phyloP scores from a whole-genome alignment of 1,140 invertebrate species.

The Nasonia vitripennis region DNA sequence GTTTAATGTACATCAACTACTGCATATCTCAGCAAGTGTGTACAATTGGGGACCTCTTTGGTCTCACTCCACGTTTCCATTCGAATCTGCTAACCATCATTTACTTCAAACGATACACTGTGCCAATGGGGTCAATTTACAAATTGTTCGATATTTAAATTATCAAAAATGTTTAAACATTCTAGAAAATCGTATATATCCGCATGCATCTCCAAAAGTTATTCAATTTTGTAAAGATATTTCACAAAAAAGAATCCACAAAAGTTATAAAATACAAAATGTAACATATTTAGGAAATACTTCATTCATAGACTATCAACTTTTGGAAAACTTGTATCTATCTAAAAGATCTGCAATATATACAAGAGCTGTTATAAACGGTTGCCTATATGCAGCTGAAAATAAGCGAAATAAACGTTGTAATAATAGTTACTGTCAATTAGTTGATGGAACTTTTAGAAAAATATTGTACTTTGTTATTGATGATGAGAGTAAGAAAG shows the following conservation, averaged over 20 bases:
- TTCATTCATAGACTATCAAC: not conserved
- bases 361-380: not conserved
- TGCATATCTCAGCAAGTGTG: conserved; percentile 5
- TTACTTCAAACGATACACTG: not conserved
- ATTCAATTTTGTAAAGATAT: not conserved
- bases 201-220: conserved; percentile 4
- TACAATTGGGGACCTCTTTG: conserved; percentile 14
- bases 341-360: not conserved
- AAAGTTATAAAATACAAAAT: not conserved
- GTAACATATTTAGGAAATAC: conserved; percentile 8
- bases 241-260: not conserved
- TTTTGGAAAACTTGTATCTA: not conserved
- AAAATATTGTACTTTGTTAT: not conserved
- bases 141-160: conserved; percentile 25
- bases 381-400: conserved; percentile 6
- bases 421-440: not conserved
- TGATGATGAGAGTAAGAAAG: not conserved
- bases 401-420: conserved; percentile 2
- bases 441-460: not conserved
- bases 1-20: conserved; percentile 23
- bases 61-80: not conserved
- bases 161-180: not conserved
- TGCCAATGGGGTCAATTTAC: conserved; percentile 15
- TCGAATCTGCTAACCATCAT: conserved; percentile 5
- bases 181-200: conserved; percentile 3